Base-by-base conservation (phyloP, 1,140 invertebrate genomes). In the Marisa cornuarietis region DNA sequence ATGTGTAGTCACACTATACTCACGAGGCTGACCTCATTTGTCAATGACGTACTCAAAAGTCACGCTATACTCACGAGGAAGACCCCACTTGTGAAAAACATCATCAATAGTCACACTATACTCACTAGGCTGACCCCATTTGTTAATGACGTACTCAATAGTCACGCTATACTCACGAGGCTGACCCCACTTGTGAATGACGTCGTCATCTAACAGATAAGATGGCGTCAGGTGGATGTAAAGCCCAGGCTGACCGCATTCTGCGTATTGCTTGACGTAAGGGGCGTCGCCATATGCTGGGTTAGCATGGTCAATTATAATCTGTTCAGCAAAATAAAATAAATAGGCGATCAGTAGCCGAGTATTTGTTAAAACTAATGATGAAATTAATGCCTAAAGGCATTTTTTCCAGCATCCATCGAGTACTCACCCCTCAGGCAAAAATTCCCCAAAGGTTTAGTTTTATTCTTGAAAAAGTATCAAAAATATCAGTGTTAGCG, bases 171-270 rank as follows among this genome's bases (percentile, higher is more conserved):
- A 18, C 80, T 76, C 61, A 84, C 83, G 80, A 52, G 83, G 83
- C 22, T 76, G 54, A 26, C 81, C 83, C 83, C 83, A 84, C 61
- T 78, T 78, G n/a, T 79, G 72, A 24, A 80, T 76, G n/a, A 84
- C 77, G 5, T 76, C 74, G 65, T 84, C 81, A 26, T 84, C 81
- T 42, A 82, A n/a, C 2, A 84, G 69, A 62, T 84, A 84, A 16
- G 78, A 69, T n/a, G 83, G 82, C 42, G 84, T 85, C n/a, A 87
- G 72, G 68, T 87, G 84, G 61, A 85, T 84, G 79, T 87, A 84
- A 16, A 82, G 76, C 24, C 85, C 85, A 22, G 76, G 80, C 52
- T 79, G 68, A 0, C 85, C 85, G 71, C 85, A 87, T 52, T 78
- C 81, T 7, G 84, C 81, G 31, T 81, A 82, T 42, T 85, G 83